Evolutionary conservation across 2,113 vertebrate genomes (phyloP).

Genomic region (Dissostichus mawsoni): DNA sequence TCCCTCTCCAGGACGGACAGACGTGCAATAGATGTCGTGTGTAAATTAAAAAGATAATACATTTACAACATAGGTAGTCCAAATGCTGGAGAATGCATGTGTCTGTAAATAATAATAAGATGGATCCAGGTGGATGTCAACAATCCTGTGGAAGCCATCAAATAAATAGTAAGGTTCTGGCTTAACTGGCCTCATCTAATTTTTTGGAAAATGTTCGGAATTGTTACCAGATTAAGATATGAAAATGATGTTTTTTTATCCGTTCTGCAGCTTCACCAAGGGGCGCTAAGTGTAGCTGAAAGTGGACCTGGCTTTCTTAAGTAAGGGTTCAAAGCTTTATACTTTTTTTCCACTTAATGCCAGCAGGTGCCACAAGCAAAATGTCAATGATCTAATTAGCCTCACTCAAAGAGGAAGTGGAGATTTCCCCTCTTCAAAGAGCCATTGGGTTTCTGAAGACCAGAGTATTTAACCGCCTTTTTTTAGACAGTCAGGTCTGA

Average conservation of each 20-base stretch:
- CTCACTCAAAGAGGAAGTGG: conserved; percentile 21
- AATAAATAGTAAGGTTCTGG: too few relatives aligned
- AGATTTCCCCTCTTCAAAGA: conserved; percentile 59
- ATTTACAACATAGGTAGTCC: too few relatives aligned
- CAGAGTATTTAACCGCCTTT: conserved; percentile 12
- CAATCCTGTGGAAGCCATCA: too few relatives aligned
- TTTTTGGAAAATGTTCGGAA: not conserved
- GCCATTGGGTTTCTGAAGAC: conserved; percentile 15
- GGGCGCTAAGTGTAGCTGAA: not conserved
- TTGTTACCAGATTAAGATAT: conserved; percentile 9
- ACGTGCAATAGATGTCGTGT: too few relatives aligned
- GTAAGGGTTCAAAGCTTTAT: conserved; percentile 41
- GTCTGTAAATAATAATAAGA: too few relatives aligned
- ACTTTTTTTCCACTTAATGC: conserved; percentile 19
- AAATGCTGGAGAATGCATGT: too few relatives aligned
- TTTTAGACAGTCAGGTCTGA: conserved; percentile 33
- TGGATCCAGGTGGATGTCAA: too few relatives aligned
- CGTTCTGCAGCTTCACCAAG: not conserved
- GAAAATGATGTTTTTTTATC: not conserved
- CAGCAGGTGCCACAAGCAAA: conserved; percentile 42
- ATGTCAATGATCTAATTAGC: conserved; percentile 64
- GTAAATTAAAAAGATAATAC: too few relatives aligned
- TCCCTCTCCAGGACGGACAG: too few relatives aligned
- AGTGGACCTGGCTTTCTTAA: conserved; percentile 40
- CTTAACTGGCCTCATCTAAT: conserved; percentile 9